phyloP scores from a whole-genome alignment of 1,140 invertebrate species.

The Pseudobourletiella spinata region DNA sequence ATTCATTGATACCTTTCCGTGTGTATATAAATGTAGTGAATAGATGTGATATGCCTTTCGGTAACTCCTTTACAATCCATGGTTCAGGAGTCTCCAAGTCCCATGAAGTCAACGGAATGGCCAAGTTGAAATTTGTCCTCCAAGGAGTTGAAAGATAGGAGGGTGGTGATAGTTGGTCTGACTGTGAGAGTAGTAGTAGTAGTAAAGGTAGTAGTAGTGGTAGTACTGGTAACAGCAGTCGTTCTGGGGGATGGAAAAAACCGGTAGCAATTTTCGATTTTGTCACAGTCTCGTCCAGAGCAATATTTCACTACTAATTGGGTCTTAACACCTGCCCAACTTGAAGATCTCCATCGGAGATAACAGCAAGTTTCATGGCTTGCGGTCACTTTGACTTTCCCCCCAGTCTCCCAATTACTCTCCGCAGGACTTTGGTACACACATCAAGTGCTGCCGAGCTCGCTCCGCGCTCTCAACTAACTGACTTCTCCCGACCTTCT shows the following conservation, averaged over 20 bases:
- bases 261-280: slow-evolving; percentile 37
- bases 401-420: slow-evolving; percentile 21
- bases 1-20: too few species aligned
- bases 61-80: neutral
- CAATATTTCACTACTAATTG: slow-evolving; percentile 38
- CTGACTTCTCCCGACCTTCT: neutral
- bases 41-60: too few species aligned
- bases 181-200: too few species aligned
- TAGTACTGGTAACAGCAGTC: too few species aligned
- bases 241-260: too few species aligned
- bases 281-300: slow-evolving; percentile 35
- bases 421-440: neutral
- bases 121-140: slow-evolving; percentile 22
- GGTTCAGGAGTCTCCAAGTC: neutral
- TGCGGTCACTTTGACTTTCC: slow-evolving; percentile 34
- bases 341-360: slow-evolving; percentile 33
- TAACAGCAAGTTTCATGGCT: slow-evolving; percentile 27
- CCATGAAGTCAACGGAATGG: neutral
- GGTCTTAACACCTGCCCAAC: slow-evolving; percentile 37
- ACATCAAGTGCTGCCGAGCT: slow-evolving; percentile 1
- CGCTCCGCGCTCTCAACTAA: neutral
- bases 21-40: too few species aligned
- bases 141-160: slow-evolving; percentile 11
- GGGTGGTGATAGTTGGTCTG: neutral
- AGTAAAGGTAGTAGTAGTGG: too few species aligned